These are phyloP conservation scores for Leptobrachium ailaonicum DNA, from an alignment of 2,113 vertebrate genomes.

Conservation along the genomic window DNA sequence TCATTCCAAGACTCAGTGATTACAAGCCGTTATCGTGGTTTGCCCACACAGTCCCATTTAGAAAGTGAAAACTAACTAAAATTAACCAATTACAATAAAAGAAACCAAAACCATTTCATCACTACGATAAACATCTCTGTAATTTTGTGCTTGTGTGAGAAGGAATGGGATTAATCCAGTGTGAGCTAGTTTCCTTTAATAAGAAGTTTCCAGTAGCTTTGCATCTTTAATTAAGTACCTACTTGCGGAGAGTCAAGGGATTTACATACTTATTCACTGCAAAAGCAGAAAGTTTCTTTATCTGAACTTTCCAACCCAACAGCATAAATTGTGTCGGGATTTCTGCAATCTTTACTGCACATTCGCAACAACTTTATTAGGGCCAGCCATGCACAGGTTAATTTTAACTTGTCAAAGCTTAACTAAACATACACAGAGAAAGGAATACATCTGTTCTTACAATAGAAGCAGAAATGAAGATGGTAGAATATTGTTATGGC, in stretches of 20 bases:
- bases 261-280: slow-evolving; percentile 45
- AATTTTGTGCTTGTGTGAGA: slow-evolving; percentile 17
- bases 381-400: slow-evolving; percentile 10
- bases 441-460: too few species aligned
- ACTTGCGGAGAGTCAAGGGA: slow-evolving; percentile 38
- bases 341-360: not conserved
- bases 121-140: slow-evolving; percentile 37
- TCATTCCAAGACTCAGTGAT: not conserved
- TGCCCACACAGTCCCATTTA: slow-evolving; percentile 11
- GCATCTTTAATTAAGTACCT: slow-evolving; percentile 52
- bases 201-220: slow-evolving; percentile 48
- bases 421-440: not conserved
- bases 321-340: slow-evolving; percentile 5
- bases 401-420: not conserved
- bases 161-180: slow-evolving; percentile 33
- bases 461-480: too few species aligned
- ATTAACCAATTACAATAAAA: slow-evolving; percentile 23
- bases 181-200: slow-evolving; percentile 30
- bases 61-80: slow-evolving; percentile 31
- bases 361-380: not conserved
- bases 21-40: not conserved
- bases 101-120: slow-evolving; percentile 28
- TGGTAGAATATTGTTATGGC: too few species aligned
- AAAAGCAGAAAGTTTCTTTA: slow-evolving; percentile 42
- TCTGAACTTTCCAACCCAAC: slow-evolving; percentile 22